Evolutionary conservation across 1,140 invertebrate genomes (phyloP), one percentile per base, ranked within the genome.

Genomic region (Tetramorium alpestre): DNA sequence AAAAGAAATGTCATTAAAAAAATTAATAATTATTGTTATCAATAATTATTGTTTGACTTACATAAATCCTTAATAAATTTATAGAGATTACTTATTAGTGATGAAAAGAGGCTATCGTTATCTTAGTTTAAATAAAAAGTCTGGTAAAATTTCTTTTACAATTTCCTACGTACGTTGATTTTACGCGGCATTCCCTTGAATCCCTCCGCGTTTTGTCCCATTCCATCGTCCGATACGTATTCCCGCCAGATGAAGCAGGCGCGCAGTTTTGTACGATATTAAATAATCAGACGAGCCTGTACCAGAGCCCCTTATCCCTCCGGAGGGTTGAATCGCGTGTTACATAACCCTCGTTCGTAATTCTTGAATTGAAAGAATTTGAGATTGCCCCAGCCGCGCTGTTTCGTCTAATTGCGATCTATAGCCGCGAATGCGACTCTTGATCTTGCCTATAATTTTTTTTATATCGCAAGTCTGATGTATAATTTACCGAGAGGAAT

Each of bases 261-360:
- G 88, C 91, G 92, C 92, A 91, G 87, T 89, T 92, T 91, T 88
- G 90, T 84, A 86, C 89, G 89, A 92, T 94, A 94, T 94, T 94
- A 92, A 93, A 94, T 93, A 94, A 94, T 94, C 88, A 90, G 84
- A 90, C 91, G 90, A 91, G 88, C 87, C 82, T 88, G 86, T 87
- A 75, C 90, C 91, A 41, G 33, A 33, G 88, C 44, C 65, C 62
- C 58, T 86, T 84, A 89, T 90, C 64, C 65, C 85, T 82, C 65
- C 88, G 78, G 92, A 93, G 90, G 91, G 87, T 93, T 85, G 82
- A 91, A 91, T 92, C 92, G 93, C 92, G 91, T 93, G 92, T 93
- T 93, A 92, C 91, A 86, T 91, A 92, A 94, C 89, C 60, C 88
- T 60, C 72, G 69, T 64, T 69, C 58, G 84, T 89, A 87, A 87